Conservation (phyloP, 2,113 vertebrate species). For the Eulemur rufifrons region DNA sequence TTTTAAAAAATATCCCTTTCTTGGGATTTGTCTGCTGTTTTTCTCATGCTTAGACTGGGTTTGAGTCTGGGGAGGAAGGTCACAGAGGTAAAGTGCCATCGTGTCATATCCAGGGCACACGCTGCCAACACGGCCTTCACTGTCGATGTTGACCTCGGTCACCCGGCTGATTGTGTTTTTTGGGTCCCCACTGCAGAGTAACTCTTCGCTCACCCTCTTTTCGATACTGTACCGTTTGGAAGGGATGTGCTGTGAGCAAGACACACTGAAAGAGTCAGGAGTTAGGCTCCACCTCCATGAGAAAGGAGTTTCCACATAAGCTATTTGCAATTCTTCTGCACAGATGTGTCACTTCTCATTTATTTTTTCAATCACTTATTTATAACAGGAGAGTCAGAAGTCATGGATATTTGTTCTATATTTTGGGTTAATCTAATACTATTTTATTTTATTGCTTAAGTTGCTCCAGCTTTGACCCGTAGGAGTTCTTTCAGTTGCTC, state of each 20-base stretch:
- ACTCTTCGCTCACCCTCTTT: background rate
- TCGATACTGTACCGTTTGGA: background rate
- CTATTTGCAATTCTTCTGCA: background rate
- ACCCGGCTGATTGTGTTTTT: background rate
- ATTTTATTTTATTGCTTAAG: background rate
- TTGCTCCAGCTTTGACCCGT: background rate
- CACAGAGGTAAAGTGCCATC: background rate
- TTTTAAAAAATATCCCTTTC: background rate
- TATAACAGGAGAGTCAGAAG: too few relatives aligned
- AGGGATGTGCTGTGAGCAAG: background rate
- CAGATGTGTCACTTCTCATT: background rate
- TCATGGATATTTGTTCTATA: background rate
- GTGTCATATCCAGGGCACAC: too few relatives aligned
- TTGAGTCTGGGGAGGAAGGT: background rate
- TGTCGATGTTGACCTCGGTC: background rate
- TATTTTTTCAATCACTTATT: background rate
- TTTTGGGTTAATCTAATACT: background rate
- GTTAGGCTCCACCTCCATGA: background rate
- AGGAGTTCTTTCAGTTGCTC: background rate
- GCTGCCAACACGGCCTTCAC: accelerated
- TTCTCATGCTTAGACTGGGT: background rate
- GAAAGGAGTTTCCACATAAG: background rate
- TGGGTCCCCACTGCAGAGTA: accelerated
- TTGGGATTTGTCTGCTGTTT: background rate
- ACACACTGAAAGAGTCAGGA: background rate